Percentiles rank a stretch among this genome's conserved stretches.
Evolutionary conservation across 2,113 vertebrate species (phyloP).

Genomic region (Rattus rattus): DNA sequence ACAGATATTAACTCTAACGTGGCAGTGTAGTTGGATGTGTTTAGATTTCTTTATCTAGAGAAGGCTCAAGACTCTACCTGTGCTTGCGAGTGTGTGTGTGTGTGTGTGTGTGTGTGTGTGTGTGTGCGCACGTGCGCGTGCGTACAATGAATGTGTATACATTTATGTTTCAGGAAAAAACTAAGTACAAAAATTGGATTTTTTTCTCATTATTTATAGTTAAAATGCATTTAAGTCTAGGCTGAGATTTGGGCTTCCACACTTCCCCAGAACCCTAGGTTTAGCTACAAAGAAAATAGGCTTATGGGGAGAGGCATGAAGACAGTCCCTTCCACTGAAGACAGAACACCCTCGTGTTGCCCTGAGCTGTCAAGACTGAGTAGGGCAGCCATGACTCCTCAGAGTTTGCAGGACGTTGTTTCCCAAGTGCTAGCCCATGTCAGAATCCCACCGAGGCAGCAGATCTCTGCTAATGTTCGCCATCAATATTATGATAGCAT

Average conservation of each 20-base stretch:
- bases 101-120: background rate
- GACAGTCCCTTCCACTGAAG: background rate
- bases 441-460: background rate
- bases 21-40: background rate
- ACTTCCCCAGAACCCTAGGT: background rate
- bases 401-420: background rate
- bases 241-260: background rate
- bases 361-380: background rate
- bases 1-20: constrained; percentile 20
- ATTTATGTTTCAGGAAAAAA: background rate
- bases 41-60: background rate
- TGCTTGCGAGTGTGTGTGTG: background rate
- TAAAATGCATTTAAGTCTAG: background rate
- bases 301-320: background rate
- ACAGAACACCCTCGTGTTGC: background rate
- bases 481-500: background rate
- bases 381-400: background rate
- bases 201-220: background rate
- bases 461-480: background rate
- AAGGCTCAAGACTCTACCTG: background rate
- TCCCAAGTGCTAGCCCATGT: background rate
- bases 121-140: background rate
- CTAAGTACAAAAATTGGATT: background rate
- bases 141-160: background rate
- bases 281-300: constrained; percentile 1